phyloP scores from a whole-genome alignment of 2,113 vertebrate genomes.

The Rhizomys pruinosus region DNA sequence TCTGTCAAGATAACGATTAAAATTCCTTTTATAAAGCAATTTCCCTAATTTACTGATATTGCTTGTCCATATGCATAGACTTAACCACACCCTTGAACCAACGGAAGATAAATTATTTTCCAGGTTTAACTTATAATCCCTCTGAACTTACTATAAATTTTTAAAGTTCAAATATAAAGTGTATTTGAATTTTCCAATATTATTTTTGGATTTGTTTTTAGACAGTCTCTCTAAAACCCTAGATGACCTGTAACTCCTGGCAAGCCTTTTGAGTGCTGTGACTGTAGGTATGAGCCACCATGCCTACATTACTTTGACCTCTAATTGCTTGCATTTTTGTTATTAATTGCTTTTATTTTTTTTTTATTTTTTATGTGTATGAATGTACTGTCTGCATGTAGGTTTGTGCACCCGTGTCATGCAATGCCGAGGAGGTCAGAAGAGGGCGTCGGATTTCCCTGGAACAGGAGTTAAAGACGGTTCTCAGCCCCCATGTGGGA shows the following conservation, averaged over 20 bases:
- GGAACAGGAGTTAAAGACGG: too few species aligned
- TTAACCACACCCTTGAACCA: neutral
- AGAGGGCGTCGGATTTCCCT: too few species aligned
- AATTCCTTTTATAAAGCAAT: neutral
- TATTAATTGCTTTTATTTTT: too few species aligned
- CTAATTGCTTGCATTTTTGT: neutral
- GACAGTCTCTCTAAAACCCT: neutral
- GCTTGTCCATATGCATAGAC: neutral
- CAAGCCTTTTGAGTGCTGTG: neutral
- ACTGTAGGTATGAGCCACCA: neutral
- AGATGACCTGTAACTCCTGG: neutral
- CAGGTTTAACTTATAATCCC: neutral
- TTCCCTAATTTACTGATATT: neutral
- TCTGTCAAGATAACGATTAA: neutral
- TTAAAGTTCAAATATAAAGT: conserved; percentile 36
- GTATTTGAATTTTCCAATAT: neutral
- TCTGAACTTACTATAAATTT: conserved; percentile 8
- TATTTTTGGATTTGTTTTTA: neutral
- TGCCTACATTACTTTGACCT: neutral
- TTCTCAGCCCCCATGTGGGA: too few species aligned
- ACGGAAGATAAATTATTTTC: neutral
- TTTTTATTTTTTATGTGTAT: too few species aligned
- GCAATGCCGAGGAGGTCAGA: too few species aligned
- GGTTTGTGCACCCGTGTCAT: too few species aligned
- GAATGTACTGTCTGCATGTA: too few species aligned